phyloP scores from a whole-genome alignment of 2,113 vertebrate genomes.

The Silurus meridionalis region DNA sequence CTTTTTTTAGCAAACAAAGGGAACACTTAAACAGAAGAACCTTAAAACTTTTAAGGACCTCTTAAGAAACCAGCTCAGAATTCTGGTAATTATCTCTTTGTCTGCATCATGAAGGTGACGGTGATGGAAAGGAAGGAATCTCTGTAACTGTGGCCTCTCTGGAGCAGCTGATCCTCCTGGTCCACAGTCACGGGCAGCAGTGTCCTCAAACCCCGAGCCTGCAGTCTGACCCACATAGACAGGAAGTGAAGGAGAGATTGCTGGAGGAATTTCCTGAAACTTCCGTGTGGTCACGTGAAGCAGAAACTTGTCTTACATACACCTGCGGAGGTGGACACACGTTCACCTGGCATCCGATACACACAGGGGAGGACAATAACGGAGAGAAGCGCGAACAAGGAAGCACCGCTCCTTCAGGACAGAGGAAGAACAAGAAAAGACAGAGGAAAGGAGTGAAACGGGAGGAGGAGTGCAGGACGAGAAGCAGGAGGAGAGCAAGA shows the following conservation, averaged over 20 bases:
- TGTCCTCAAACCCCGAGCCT: constrained; percentile 43
- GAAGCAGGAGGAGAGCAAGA: background rate
- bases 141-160: constrained; percentile 22
- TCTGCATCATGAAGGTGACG: constrained; percentile 24
- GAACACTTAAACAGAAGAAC: background rate
- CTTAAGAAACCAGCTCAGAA: background rate
- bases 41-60: background rate
- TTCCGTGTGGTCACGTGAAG: background rate
- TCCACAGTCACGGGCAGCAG: constrained; percentile 47
- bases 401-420: background rate
- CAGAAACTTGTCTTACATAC: constrained; percentile 44
- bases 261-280: background rate
- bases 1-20: background rate
- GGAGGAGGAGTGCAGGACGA: background rate
- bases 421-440: background rate
- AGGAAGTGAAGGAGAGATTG: background rate
- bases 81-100: background rate
- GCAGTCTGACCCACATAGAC: background rate
- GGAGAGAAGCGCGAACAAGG: background rate
- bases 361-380: background rate
- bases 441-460: constrained; percentile 24
- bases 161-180: constrained; percentile 41
- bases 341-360: constrained; percentile 44
- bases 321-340: constrained; percentile 44
- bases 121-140: background rate